Conservation (phyloP, 2,888 invertebrate genomes). For the Drosophila cyrtoloma region DNA sequence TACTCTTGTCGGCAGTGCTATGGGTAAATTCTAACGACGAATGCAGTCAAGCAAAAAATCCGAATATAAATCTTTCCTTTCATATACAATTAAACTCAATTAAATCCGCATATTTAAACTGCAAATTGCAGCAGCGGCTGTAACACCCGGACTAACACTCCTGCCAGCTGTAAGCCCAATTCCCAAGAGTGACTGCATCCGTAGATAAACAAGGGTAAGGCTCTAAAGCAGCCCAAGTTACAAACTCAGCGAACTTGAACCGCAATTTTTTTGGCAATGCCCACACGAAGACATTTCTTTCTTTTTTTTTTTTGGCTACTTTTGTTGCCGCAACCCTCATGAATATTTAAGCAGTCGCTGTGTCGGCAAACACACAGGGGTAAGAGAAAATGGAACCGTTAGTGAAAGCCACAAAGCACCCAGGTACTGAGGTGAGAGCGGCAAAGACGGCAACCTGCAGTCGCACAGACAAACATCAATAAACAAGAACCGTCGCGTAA, state of each 20-base stretch:
- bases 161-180: slow-evolving; percentile 41
- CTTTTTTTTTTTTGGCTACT: slow-evolving; percentile 71
- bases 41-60: slow-evolving; percentile 42
- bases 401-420: slow-evolving; percentile 70
- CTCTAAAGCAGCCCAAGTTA: slow-evolving; percentile 43
- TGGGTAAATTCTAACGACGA: not conserved
- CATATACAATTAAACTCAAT: slow-evolving; percentile 79
- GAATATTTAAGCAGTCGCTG: slow-evolving; percentile 76
- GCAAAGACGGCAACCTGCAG: slow-evolving; percentile 48
- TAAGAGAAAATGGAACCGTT: slow-evolving; percentile 23
- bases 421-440: slow-evolving; percentile 59
- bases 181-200: slow-evolving; percentile 71
- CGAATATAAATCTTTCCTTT: slow-evolving; percentile 49
- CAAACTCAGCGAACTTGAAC: slow-evolving; percentile 80
- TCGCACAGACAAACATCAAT: slow-evolving; percentile 74
- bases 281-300: slow-evolving; percentile 64
- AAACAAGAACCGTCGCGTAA: slow-evolving; percentile 78
- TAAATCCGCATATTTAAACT: slow-evolving; percentile 77
- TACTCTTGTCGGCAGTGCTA: not conserved
- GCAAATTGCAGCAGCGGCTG: slow-evolving; percentile 60
- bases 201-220: slow-evolving; percentile 60
- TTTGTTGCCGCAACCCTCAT: slow-evolving; percentile 80
- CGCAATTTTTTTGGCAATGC: slow-evolving; percentile 72
- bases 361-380: slow-evolving; percentile 34
- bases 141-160: slow-evolving; percentile 36